Evolutionary conservation across 2,888 invertebrate genomes (phyloP), one percentile per base, ranked within the genome.

Genomic region (Liposcelis brunnea): DNA sequence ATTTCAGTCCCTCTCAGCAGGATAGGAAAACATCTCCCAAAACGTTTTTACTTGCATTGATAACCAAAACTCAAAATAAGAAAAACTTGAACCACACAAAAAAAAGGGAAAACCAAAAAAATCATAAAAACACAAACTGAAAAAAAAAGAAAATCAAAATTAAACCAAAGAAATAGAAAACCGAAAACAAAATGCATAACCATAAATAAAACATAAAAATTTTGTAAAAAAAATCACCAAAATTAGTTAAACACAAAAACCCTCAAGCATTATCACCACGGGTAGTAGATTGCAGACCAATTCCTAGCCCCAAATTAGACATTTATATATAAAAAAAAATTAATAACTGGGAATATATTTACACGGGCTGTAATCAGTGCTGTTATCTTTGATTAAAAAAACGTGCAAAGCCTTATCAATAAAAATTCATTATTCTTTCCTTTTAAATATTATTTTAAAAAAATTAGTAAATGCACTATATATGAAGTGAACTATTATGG

Each of bases 81-180:
- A 43, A 45, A 35, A 47, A 40, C 31, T 46, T 34, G 31, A 47
- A 31, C 35, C 31, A 21, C 33, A 33, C 18, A 42, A 42, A 43
- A 21, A 43, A 43, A 45, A 43, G 47, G 47, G 54, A 54, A 51
- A 54, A 55, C 49, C 51, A 56, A 52, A 56, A 52, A 47, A 51
- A 47, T 48, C 45, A 51, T 48, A 48, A 48, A 32, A 47, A 43
- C 12, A 47, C 47, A 47, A 33, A 52, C 49, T 43, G 44, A 50
- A 50, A 49, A 43, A 48, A 48, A 45, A 45, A 42, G 50, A 51
- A 53, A 52, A 53, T 49, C 50, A 55, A 51, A 54, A 26, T 6
- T 26, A 26, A 26, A 26, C 26, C 4, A 26, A 26, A 26, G 4
- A 6, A 26, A 26, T 6, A 26, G 8, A 4, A 4, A 26, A 26